A percentile compares a stretch with the other conserved stretches of the same genome.
These are phyloP conservation scores for Entomyzon cyanotis DNA, from an alignment of 2,113 vertebrate genomes.

Conservation along the genomic window DNA sequence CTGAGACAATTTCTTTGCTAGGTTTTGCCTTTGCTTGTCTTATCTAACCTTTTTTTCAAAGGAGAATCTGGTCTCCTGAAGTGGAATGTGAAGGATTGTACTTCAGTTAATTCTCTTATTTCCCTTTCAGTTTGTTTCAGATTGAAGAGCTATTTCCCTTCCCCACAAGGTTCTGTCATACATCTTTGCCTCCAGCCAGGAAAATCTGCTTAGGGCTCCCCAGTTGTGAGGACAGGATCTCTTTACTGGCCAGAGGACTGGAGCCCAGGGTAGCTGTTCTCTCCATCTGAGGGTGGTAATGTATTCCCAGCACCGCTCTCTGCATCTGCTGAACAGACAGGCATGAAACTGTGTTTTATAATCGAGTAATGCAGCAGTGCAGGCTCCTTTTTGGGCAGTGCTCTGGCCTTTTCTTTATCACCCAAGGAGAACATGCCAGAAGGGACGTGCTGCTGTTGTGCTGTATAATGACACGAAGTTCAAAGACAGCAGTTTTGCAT, in stretches of 20 bases:
- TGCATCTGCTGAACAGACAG: not conserved
- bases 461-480: not conserved
- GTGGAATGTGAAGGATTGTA: not conserved
- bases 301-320: not conserved
- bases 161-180: not conserved
- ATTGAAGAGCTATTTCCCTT: not conserved
- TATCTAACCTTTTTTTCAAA: constrained; percentile 8
- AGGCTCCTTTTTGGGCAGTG: not conserved
- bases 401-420: not conserved
- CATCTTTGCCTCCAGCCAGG: not conserved
- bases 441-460: not conserved
- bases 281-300: not conserved
- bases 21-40: constrained; percentile 2
- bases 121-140: not conserved
- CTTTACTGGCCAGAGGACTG: not conserved
- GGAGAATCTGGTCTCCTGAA: not conserved
- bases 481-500: not conserved
- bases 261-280: not conserved
- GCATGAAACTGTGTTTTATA: not conserved
- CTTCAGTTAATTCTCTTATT: constrained; percentile 20
- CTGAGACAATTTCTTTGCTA: not conserved
- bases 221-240: not conserved
- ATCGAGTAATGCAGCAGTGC: not conserved
- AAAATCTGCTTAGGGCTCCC: not conserved
- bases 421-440: not conserved